Evolutionary conservation across 2,888 invertebrate species (phyloP).

Genomic region (Drosophila helvetica): DNA sequence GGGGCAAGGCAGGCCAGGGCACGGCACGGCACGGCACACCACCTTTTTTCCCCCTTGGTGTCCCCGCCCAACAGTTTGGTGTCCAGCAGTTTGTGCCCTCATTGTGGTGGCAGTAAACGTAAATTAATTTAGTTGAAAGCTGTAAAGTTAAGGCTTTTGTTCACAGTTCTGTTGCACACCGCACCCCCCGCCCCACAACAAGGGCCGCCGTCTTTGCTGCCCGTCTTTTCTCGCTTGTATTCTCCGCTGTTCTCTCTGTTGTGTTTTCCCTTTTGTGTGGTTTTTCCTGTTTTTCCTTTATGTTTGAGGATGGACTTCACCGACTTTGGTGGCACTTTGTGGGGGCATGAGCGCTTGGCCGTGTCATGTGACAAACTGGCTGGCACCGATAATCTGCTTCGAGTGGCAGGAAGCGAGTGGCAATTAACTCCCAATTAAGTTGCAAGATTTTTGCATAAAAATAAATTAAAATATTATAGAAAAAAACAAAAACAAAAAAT

Average conservation of each 20-base stretch:
- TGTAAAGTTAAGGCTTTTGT: slow-evolving; percentile 81
- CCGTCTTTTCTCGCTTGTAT: slow-evolving; percentile 40
- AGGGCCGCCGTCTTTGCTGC: slow-evolving; percentile 9
- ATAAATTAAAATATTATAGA: slow-evolving; percentile 43
- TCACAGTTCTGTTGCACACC: slow-evolving; percentile 61
- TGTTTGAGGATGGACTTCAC: slow-evolving; percentile 53
- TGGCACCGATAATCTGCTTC: slow-evolving; percentile 67
- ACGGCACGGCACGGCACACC: no score
- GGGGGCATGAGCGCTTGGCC: slow-evolving; percentile 28
- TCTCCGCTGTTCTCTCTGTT: slow-evolving; percentile 9
- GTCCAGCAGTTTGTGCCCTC: slow-evolving; percentile 10
- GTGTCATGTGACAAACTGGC: slow-evolving; percentile 78
- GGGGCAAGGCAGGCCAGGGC: neutral
- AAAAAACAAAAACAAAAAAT: slow-evolving; percentile 48
- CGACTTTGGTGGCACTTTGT: slow-evolving; percentile 23
- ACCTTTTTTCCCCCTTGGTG: neutral
- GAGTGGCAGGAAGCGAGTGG: slow-evolving; percentile 45
- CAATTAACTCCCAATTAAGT: slow-evolving; percentile 70
- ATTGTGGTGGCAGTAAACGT: slow-evolving; percentile 70
- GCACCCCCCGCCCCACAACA: neutral
- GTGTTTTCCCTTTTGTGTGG: no score
- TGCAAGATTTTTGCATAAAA: slow-evolving; percentile 55
- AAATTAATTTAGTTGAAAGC: slow-evolving; percentile 83
- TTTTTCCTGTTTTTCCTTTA: slow-evolving; percentile 2
- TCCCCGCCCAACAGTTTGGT: neutral